Conservation (phyloP, 2,797 vertebrate species). For the Etheostoma nigrum region DNA sequence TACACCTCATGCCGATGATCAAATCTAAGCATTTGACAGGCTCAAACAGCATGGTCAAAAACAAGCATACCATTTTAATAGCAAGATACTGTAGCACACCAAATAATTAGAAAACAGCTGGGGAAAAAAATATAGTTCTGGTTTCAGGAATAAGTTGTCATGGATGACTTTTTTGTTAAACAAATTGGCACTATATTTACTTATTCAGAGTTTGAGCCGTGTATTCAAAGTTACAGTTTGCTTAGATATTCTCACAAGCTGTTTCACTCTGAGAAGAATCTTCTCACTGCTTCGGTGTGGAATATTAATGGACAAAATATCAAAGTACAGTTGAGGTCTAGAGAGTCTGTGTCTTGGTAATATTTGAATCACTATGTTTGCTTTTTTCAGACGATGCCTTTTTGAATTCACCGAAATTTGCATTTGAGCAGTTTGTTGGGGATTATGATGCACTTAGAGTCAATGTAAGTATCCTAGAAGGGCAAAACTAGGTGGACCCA, state of each 20-base stretch:
- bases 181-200: constrained; percentile 11
- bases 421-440: constrained; percentile 4
- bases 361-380: constrained; percentile 53
- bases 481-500: neutral
- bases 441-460: constrained; percentile 5
- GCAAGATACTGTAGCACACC: neutral
- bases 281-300: constrained; percentile 11
- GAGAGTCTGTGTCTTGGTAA: constrained; percentile 35
- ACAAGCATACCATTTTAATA: neutral
- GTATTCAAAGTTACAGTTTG: constrained; percentile 21
- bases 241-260: constrained; percentile 27
- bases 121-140: neutral
- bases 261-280: constrained; percentile 22
- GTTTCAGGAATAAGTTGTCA: constrained; percentile 5
- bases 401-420: constrained; percentile 25
- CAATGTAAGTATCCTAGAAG: neutral
- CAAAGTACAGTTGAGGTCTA: constrained; percentile 29
- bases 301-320: constrained; percentile 39
- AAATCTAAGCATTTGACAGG: neutral
- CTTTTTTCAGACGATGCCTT: constrained; percentile 49
- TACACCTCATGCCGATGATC: neutral
- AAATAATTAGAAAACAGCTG: neutral
- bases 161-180: constrained; percentile 4
- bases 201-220: neutral
- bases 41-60: neutral